Base-by-base conservation (phyloP, 2,113 vertebrate genomes). In the Salvelinus namaycush region DNA sequence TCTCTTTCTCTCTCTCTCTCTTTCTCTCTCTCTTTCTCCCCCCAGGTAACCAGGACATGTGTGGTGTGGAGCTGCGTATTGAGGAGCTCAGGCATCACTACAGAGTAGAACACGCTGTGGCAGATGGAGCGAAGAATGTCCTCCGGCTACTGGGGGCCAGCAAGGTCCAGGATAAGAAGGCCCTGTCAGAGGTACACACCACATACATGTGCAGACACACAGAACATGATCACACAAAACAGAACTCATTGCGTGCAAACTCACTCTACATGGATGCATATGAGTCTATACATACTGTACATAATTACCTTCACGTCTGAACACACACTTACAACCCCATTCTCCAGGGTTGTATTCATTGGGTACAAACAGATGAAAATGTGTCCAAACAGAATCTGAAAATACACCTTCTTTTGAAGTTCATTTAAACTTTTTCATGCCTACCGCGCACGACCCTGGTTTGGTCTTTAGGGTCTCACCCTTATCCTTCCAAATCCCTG, bases 21-120 rank as follows among this genome's bases (percentile, higher is more conserved):
- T 48, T 9, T 29, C 69, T 29, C 70, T 75, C 67, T 44, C 18
- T 11, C 27, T 31, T 75, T 64, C n/a, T 76, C 68, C 51, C 71
- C 70, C n/a, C 85, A 97, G 96, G 93, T 66, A 93, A 92, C 78
- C 92, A 94, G 0, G 95, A 97, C 80, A 76, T 95, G 29, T 95
- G 93, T 3, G 93, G 92, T 0, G 88, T 95, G 81, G 96, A 97
- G 90, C 89, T 97, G 80, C 94, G 96, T 44, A 94, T 97, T 0
- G 96, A 97, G 78, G 96, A 97, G 89, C 91, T 97, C 76, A 89
- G 96, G 39, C 96, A 97, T 78, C 96, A 97, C 86, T 96, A 96
- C 89, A 90, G 95, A 12, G 95, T 97, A 48, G 96, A 97, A 71
- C 94, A 96, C 7, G 96, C 96, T 0, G 94, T 97, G 5, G 95